These are phyloP conservation scores for Schizothorax lantsangensis DNA, from an alignment of 2,797 vertebrate species.

Conservation along the genomic window DNA sequence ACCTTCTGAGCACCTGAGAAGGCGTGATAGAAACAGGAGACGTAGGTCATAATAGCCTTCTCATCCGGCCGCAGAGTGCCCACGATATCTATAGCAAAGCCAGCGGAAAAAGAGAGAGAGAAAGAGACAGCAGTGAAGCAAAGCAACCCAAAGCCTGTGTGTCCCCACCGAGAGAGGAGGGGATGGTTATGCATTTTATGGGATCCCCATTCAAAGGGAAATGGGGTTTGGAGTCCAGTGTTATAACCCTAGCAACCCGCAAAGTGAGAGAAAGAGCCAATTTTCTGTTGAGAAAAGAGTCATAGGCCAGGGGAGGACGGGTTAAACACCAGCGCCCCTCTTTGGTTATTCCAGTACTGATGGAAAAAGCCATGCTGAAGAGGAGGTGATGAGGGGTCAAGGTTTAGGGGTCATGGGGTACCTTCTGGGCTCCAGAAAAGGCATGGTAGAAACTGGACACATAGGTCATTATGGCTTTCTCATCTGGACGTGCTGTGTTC, in stretches of 20 bases:
- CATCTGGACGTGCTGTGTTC: constrained; percentile 93
- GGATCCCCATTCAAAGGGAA: constrained; percentile 45
- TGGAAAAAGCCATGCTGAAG: constrained; percentile 73
- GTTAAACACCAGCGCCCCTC: constrained; percentile 22
- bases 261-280: constrained; percentile 39
- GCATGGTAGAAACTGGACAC: constrained; percentile 99
- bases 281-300: constrained; percentile 33
- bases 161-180: constrained; percentile 42
- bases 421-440: constrained; percentile 90
- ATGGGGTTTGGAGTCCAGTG: constrained; percentile 14
- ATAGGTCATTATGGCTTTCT: constrained; percentile 99
- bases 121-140: constrained; percentile 73
- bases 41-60: constrained; percentile 99
- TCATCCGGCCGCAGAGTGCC: constrained; percentile 95
- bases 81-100: constrained; percentile 90
- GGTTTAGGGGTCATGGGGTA: constrained; percentile 64
- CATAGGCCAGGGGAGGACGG: constrained; percentile 14
- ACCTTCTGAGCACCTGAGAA: constrained; percentile 98
- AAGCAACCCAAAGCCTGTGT: constrained; percentile 70
- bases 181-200: constrained; percentile 42
- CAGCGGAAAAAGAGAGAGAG: constrained; percentile 65
- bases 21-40: constrained; percentile 99
- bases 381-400: constrained; percentile 60
- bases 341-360: constrained; percentile 60
- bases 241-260: constrained; percentile 52